Base-by-base conservation (phyloP, 2,888 invertebrate genomes). In the Drosophila vallismaia region DNA sequence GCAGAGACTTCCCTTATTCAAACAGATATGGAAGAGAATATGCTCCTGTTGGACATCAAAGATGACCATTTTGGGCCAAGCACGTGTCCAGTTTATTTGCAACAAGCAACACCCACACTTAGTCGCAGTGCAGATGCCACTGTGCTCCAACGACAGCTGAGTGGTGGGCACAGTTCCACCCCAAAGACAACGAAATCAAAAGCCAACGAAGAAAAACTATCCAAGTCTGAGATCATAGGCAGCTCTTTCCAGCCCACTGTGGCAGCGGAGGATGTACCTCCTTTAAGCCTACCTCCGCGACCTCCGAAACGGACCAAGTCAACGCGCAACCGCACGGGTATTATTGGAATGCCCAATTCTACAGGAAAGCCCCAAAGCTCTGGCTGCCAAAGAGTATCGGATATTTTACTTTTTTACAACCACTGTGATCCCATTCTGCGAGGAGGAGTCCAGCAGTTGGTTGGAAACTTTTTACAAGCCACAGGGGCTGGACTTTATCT, bases 51-150 rank as follows among this genome's bases (percentile, higher is more conserved):
- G 52, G 94, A 94, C 77, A 94, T 94, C 89, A 94, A 94, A 77
- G 94, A 94, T 72, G 94, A 94, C 79, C 94, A 94, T 85, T 94
- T 94, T 74, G 94, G 94, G 0, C 93, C 94, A 76, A 89, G 90
- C 63, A 89, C 89, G 6, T 90, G 88, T n/a, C 88, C 88, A 40
- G 69, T 33, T 1, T 88, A 86, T 73, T 77, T 88, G 67, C 85
- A 88, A 53, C 77, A 77, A n/a, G 0, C 45, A 0, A 74, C 85
- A 44, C 87, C 88, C 2, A 60, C 69, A 7, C 56, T 90, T 2
- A 90, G 86, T 52, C 89, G 88, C 52, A 92, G 91, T 69, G 89
- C 88, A 0, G 91, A 92, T 73, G 87, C 90, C 0, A 76, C 86
- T 3, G 50, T 89, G 24, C 72, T 91, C 12, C 75, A 73, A 3